Conservation (phyloP, 2,888 invertebrate species). For the Zaprionus bogoriensis region DNA sequence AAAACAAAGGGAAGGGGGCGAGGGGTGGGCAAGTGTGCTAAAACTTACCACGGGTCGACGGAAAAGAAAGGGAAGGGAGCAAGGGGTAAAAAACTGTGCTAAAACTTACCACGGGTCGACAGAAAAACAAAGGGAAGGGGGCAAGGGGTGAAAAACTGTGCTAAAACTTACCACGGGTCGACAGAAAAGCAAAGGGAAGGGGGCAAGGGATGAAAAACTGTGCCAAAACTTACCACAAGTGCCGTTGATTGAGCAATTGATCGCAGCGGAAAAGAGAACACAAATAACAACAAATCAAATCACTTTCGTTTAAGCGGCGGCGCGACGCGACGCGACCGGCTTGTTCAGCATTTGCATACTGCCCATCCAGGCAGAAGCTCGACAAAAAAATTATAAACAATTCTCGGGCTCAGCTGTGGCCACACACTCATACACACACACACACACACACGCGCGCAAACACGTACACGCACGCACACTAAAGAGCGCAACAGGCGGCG, state of each 20-base stretch:
- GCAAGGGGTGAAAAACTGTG: too few relatives aligned
- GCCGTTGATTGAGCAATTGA: slow-evolving; percentile 68
- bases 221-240: slow-evolving; percentile 74
- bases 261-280: slow-evolving; percentile 34
- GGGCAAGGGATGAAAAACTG: slow-evolving; percentile 34
- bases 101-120: too few relatives aligned
- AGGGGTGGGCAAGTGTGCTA: slow-evolving; percentile 51
- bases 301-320: slow-evolving; percentile 66
- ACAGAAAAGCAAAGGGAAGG: not conserved
- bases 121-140: too few relatives aligned
- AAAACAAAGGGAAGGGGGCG: not conserved
- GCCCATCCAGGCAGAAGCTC: slow-evolving; percentile 28
- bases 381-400: slow-evolving; percentile 63
- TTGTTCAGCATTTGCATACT: slow-evolving; percentile 70
- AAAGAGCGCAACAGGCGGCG: slow-evolving; percentile 62
- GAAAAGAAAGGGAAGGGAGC: too few relatives aligned
- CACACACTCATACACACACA: slow-evolving; percentile 20
- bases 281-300: slow-evolving; percentile 56
- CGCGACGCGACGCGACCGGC: slow-evolving; percentile 60
- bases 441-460: slow-evolving; percentile 1
- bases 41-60: slow-evolving; percentile 73
- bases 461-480: slow-evolving; percentile 6
- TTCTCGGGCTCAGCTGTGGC: slow-evolving; percentile 60
- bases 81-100: too few relatives aligned
- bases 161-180: too few relatives aligned